Percentiles rank a stretch among this genome's conserved stretches.
phyloP scores from a whole-genome alignment of 2,888 invertebrate species.

The Girardia tigrina region DNA sequence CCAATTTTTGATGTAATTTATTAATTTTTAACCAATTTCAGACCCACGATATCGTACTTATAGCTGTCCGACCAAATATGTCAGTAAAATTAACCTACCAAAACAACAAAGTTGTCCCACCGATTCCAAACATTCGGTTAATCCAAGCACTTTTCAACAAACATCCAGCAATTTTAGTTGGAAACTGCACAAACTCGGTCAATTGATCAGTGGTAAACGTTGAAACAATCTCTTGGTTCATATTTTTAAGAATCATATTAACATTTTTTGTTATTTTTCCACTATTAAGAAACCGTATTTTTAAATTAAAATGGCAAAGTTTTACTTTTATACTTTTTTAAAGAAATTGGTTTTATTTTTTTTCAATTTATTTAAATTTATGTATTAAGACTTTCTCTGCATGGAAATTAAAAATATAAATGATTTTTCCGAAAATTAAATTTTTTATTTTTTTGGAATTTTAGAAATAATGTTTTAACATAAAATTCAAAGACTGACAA shows the following conservation, averaged over 20 bases:
- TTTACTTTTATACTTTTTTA: background rate
- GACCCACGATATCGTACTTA: background rate
- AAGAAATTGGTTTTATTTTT: background rate
- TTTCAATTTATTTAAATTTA: background rate
- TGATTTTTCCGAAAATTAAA: too few species aligned
- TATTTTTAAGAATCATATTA: background rate
- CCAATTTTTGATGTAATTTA: too few species aligned
- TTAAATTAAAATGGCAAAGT: background rate
- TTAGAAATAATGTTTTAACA: too few species aligned
- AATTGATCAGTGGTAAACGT: background rate
- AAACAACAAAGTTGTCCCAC: background rate
- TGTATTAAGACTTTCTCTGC: too few species aligned
- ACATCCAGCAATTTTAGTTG: background rate
- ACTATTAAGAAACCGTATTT: background rate
- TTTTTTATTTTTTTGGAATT: too few species aligned
- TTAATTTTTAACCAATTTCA: too few species aligned
- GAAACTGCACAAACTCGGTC: background rate
- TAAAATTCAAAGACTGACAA: too few species aligned
- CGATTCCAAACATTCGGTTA: background rate
- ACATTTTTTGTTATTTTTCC: background rate
- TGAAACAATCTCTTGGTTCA: background rate
- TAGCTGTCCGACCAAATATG: background rate
- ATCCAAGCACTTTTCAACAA: background rate
- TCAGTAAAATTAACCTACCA: background rate
- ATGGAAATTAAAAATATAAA: too few species aligned